These are phyloP conservation scores for Drosophila grimshawi DNA, from an alignment of 1,140 invertebrate genomes.

Conservation along the genomic window DNA sequence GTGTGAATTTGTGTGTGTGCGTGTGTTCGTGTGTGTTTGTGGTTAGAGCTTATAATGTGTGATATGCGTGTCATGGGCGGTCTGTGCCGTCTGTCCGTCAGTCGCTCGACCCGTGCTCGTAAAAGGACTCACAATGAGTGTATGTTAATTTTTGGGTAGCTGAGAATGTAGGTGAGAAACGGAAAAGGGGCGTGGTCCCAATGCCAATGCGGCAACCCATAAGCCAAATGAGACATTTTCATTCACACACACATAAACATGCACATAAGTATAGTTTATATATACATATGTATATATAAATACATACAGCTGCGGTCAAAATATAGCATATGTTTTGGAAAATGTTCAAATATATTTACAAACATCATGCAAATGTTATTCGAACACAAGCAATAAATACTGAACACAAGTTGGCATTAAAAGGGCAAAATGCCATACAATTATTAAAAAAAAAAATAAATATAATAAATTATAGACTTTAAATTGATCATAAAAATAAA, in stretches of 20 bases:
- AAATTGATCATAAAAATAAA: no score
- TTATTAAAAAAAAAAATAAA: no score
- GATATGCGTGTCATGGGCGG: constrained; percentile 35
- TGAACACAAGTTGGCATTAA: no score
- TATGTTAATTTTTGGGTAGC: constrained; percentile 55
- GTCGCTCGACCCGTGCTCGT: constrained; percentile 25
- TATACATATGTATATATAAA: not conserved
- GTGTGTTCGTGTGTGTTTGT: constrained; percentile 4
- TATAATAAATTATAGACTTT: no score
- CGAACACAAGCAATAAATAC: no score
- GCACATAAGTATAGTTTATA: not conserved
- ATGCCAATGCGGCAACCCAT: constrained; percentile 29
- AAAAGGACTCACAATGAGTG: constrained; percentile 66
- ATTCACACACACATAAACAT: constrained; percentile 6
- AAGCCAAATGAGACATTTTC: constrained; percentile 39
- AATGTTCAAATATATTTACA: no score
- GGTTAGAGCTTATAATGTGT: constrained; percentile 35
- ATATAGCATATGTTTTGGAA: no score
- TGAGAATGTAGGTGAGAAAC: constrained; percentile 43
- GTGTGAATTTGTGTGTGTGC: constrained; percentile 1
- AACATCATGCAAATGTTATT: no score
- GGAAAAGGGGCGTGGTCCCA: constrained; percentile 40
- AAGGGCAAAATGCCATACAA: no score
- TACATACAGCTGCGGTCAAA: no score
- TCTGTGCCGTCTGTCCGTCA: not conserved